Evolutionary conservation across 2,113 vertebrate genomes (phyloP).

Genomic region (Sorex araneus): DNA sequence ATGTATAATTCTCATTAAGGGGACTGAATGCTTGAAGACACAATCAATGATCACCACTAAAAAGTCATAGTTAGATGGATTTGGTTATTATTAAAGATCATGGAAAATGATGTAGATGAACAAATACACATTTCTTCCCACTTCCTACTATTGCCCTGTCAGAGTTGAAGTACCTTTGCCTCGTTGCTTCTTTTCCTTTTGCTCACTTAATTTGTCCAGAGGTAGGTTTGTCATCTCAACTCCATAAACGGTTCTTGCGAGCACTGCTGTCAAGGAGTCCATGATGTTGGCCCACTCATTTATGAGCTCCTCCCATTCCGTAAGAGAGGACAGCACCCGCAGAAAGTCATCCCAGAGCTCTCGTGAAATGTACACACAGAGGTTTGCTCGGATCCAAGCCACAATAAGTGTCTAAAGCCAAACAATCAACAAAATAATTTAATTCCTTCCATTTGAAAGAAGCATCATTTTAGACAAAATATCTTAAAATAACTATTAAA

Average conservation of each 20-base stretch:
- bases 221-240: slow-evolving; percentile 97
- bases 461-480: slow-evolving; percentile 15
- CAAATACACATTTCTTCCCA: neutral
- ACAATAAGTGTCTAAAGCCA: slow-evolving; percentile 96
- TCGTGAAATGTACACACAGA: slow-evolving; percentile 97
- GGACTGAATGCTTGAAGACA: neutral
- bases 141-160: neutral
- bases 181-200: slow-evolving; percentile 98
- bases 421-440: neutral
- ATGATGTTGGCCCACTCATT: slow-evolving; percentile 98
- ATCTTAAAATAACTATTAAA: slow-evolving; percentile 48
- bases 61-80: neutral
- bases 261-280: slow-evolving; percentile 97
- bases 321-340: slow-evolving; percentile 95
- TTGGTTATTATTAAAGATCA: neutral
- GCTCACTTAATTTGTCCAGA: slow-evolving; percentile 98
- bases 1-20: slow-evolving; percentile 5
- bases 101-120: neutral
- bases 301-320: slow-evolving; percentile 97
- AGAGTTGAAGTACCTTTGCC: slow-evolving; percentile 92
- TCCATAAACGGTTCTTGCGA: slow-evolving; percentile 96
- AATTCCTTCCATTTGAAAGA: neutral
- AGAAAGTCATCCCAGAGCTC: slow-evolving; percentile 99
- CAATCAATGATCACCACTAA: neutral
- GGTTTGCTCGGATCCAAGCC: slow-evolving; percentile 98